Conservation (phyloP, 2,113 vertebrate genomes). For the Rhea pennata region DNA sequence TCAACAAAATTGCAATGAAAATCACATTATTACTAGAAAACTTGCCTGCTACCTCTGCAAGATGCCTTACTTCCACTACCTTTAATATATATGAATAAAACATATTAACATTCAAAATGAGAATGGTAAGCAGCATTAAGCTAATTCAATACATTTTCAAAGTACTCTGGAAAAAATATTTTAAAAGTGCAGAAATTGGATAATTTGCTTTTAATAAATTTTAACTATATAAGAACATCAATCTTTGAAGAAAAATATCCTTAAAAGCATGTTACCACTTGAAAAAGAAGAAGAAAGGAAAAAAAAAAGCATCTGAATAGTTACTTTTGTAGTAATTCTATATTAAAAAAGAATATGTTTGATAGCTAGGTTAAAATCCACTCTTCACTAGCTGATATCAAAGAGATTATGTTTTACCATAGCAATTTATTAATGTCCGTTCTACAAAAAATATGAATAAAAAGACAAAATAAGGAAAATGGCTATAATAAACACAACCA, state of each 20-base stretch:
- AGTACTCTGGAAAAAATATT: background rate
- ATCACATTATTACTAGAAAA: background rate
- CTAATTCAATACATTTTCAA: background rate
- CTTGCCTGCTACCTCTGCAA: background rate
- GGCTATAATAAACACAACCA: accelerated
- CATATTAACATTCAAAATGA: background rate
- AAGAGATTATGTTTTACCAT: background rate
- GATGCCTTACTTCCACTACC: background rate
- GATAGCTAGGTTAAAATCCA: background rate
- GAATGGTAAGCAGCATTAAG: background rate
- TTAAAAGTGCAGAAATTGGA: background rate
- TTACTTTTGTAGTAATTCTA: background rate
- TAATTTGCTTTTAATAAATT: background rate
- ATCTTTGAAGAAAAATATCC: background rate
- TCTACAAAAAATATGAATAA: background rate
- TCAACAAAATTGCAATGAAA: background rate
- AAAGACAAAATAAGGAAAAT: background rate
- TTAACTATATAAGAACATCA: background rate
- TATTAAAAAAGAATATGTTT: background rate
- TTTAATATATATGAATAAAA: background rate
- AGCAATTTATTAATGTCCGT: background rate
- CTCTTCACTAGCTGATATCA: background rate
- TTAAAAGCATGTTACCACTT: background rate
- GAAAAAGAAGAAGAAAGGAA: background rate
- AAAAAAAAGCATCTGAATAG: background rate